Percentiles rank a stretch among this genome's conserved stretches.
Conservation (phyloP, 2,797 vertebrate species). For the Sebastes alutus region DNA sequence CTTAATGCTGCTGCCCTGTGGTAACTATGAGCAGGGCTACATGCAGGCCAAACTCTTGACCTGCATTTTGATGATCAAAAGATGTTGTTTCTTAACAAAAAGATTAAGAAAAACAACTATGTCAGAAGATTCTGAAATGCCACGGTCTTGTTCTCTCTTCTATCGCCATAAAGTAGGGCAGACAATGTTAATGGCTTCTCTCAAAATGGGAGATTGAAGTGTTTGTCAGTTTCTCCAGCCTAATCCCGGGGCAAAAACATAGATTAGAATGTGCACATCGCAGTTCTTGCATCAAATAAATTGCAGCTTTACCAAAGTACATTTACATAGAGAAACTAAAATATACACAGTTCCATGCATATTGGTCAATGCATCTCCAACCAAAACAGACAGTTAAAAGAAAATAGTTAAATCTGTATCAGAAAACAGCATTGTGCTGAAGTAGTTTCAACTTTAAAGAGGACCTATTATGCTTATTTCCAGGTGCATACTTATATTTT, state of each 20-base stretch:
- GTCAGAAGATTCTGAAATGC: constrained; percentile 37
- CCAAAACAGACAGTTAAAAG: not conserved
- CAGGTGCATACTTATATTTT: no score
- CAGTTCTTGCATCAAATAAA: constrained; percentile 5
- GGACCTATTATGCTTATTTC: rapidly evolving
- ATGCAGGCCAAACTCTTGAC: constrained; percentile 11
- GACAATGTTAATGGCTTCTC: constrained; percentile 52
- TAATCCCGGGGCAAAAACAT: constrained; percentile 15
- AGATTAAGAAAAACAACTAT: constrained; percentile 32
- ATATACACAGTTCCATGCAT: not conserved
- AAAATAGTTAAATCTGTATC: not conserved
- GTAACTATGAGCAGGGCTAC: not conserved
- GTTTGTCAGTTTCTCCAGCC: constrained; percentile 34
- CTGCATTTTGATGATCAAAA: constrained; percentile 33
- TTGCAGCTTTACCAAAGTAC: not conserved
- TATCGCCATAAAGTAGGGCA: constrained; percentile 32
- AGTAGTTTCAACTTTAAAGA: not conserved
- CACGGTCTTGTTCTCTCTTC: constrained; percentile 24
- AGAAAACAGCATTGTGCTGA: not conserved
- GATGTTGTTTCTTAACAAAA: constrained; percentile 30
- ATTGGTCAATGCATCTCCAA: not conserved
- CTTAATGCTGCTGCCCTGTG: not conserved
- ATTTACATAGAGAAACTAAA: not conserved
- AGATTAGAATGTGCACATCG: constrained; percentile 32
- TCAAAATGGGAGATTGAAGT: constrained; percentile 31